Evolutionary conservation across 2,113 vertebrate species (phyloP).

Genomic region (Actenoides lindsayi): DNA sequence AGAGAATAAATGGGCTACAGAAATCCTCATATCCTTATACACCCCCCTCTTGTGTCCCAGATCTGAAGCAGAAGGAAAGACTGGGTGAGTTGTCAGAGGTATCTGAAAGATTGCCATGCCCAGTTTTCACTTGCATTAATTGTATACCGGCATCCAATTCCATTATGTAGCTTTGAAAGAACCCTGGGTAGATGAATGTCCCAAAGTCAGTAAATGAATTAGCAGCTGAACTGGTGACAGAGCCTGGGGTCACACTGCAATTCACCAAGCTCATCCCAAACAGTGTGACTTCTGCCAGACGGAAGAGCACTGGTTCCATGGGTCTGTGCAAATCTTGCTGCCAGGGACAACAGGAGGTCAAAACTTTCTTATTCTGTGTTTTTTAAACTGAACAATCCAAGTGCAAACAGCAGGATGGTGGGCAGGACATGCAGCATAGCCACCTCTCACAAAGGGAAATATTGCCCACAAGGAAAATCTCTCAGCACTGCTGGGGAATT

Average conservation of each 20-base stretch:
- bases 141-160: neutral
- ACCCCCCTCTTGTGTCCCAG: neutral
- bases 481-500: neutral
- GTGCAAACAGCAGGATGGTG: neutral
- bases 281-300: accelerated
- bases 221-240: neutral
- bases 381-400: neutral
- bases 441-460: neutral
- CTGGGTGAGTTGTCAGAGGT: neutral
- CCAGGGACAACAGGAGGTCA: neutral
- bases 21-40: neutral
- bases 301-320: neutral
- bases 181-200: neutral
- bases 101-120: neutral
- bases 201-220: neutral
- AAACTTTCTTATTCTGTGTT: neutral
- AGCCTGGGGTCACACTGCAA: neutral
- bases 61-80: neutral
- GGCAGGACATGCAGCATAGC: neutral
- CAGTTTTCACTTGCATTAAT: neutral
- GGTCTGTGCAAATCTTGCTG: neutral
- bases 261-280: neutral
- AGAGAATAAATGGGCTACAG: neutral
- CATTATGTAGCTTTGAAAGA: neutral
- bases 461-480: neutral